Evolutionary conservation across 2,888 invertebrate genomes (phyloP).

Genomic region (Ornithoptera alexandrae): DNA sequence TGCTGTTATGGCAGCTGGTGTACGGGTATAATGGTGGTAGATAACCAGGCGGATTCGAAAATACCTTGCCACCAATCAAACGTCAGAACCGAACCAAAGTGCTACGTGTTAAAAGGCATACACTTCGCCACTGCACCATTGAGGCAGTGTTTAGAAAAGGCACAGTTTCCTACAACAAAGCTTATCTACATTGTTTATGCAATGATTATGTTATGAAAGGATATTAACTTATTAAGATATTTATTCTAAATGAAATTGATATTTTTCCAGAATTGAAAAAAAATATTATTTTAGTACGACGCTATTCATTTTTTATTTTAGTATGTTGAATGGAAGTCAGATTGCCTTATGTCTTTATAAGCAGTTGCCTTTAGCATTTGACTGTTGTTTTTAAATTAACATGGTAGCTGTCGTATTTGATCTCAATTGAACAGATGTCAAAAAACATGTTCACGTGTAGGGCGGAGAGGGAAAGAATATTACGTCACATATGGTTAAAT

Average conservation of each 20-base stretch:
- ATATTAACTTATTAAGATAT: background rate
- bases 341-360: slow-evolving; percentile 17
- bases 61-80: too few species aligned
- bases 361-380: slow-evolving; percentile 19
- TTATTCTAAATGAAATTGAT: background rate
- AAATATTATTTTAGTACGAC: background rate
- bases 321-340: background rate
- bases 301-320: background rate
- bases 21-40: too few species aligned
- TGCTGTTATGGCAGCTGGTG: too few species aligned
- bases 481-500: slow-evolving; percentile 4
- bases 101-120: too few species aligned
- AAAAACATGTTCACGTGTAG: slow-evolving; percentile 23
- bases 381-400: background rate
- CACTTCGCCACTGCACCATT: background rate
- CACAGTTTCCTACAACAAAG: slow-evolving; percentile 24
- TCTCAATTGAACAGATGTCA: slow-evolving; percentile 21
- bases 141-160: slow-evolving; percentile 14
- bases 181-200: slow-evolving; percentile 20
- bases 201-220: slow-evolving; percentile 4
- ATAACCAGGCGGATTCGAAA: too few species aligned
- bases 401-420: slow-evolving; percentile 3
- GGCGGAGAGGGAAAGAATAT: background rate
- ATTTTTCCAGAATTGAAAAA: background rate
- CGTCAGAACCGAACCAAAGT: too few species aligned